These are phyloP conservation scores for Octopus sinensis DNA, from an alignment of 1,140 invertebrate genomes.

Conservation along the genomic window DNA sequence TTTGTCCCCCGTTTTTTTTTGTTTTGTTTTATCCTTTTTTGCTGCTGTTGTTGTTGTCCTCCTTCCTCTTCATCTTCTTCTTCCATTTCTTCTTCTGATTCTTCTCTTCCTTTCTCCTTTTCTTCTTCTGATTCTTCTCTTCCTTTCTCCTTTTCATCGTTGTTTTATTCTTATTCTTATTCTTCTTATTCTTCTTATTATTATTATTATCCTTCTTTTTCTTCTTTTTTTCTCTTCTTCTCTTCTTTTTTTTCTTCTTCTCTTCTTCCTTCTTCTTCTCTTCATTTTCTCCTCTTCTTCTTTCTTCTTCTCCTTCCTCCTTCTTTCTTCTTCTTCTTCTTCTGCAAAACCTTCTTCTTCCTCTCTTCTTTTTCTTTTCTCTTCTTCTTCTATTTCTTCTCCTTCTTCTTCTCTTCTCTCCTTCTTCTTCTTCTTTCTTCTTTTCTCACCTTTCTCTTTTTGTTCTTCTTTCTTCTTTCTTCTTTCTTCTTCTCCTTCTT, in stretches of 20 bases:
- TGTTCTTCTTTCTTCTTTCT: neutral
- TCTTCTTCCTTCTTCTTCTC: neutral
- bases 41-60: too few species aligned
- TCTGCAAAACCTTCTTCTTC: neutral
- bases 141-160: too few species aligned
- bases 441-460: neutral
- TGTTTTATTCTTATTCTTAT: too few species aligned
- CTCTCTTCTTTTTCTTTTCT: neutral
- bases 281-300: neutral
- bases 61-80: too few species aligned
- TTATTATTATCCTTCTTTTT: neutral
- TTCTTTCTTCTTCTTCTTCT: conserved; percentile 3
- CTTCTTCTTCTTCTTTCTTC: neutral
- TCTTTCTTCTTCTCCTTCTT: neutral
- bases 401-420: neutral
- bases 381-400: neutral
- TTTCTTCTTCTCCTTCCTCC: neutral
- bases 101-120: too few species aligned
- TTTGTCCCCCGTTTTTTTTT: too few species aligned
- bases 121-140: too few species aligned
- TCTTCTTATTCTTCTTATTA: too few species aligned
- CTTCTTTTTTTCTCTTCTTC: neutral
- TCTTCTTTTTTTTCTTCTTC: neutral
- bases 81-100: too few species aligned
- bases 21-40: too few species aligned